Evolutionary conservation across 2,113 vertebrate genomes (phyloP).

Genomic region (Microcebus jonahi): DNA sequence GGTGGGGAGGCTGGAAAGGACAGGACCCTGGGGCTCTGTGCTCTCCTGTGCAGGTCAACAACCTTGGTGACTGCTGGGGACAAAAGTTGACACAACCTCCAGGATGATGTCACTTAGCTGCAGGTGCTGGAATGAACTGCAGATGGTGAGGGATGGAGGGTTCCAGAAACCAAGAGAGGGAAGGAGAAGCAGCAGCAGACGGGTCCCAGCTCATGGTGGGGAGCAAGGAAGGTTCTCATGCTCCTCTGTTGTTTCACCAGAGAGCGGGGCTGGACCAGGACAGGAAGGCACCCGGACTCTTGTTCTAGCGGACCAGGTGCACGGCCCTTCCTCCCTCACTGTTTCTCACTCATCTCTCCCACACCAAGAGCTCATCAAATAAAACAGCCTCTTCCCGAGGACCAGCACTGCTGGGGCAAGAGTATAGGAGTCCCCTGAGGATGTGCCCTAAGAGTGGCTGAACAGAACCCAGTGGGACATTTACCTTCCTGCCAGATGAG

Average conservation of each 20-base stretch:
- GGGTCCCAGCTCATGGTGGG: not conserved
- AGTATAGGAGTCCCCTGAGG: not conserved
- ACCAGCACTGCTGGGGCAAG: fast-evolving
- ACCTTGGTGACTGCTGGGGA: fast-evolving
- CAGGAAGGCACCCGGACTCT: fast-evolving
- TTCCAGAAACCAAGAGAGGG: not conserved
- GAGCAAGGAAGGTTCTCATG: not conserved
- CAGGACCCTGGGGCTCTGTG: not conserved
- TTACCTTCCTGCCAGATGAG: not conserved
- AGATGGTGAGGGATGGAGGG: not conserved
- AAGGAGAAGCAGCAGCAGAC: not conserved
- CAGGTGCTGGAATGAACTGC: not conserved
- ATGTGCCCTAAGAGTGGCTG: not conserved
- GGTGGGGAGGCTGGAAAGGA: fast-evolving
- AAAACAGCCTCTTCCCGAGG: not conserved
- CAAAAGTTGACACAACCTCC: not conserved
- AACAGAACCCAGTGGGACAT: not conserved
- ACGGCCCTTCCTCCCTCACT: not conserved
- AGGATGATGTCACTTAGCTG: not conserved
- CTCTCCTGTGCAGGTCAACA: not conserved
- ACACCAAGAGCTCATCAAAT: not conserved
- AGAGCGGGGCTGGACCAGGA: not conserved
- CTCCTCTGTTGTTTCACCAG: not conserved
- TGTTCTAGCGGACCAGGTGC: not conserved
- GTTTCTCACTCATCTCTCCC: not conserved